Base-by-base conservation (phyloP, 2,888 invertebrate species). In the Neoaliturus tenellus region DNA sequence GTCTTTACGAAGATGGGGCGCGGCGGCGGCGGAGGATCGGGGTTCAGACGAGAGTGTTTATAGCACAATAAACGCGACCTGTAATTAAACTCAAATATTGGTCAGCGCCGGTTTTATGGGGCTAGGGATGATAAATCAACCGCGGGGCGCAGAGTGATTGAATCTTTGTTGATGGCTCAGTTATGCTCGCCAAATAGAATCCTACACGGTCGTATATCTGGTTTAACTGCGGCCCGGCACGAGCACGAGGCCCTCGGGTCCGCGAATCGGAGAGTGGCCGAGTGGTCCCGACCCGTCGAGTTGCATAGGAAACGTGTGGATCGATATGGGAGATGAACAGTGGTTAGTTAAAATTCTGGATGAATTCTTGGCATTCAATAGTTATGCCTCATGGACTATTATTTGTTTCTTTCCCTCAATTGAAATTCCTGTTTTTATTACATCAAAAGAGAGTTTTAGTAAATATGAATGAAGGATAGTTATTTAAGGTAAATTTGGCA, bases 1-100 rank as follows among this genome's bases (percentile, higher is more conserved):
- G 51, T 51, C n/a, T 62, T 25, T 62, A 62, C 28, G 62, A 62
- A 62, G 62, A 62, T 31, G 62, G 28, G 28, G 12, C 14, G 14
- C 62, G 31, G 31, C 39, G 39, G 71, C 39, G 35, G 33, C 2
- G n/a, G 4, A 25, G 31, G 55, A 4, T 4, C 35, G 4, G 35
- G 35, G 10, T 6, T 10, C 35, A 35, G 35, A 44, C 12, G 8
- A 35, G 69, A 75, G 14, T 75, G 75, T 75, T 75, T 75, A 75
- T 44, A 31, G 75, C 2, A 23, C 55, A 80, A 80, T 80, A 80
- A 80, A 80, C 20, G 39, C 48, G 35, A 39, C 33, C 33, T 58
- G 58, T 80, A 80, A 80, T 80, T 80, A 80, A 58, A 80, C 80
- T 80, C 80, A 80, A 80, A 58, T 80, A 80, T 80, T 80, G 58